Conservation (phyloP, 2,797 vertebrate species). For the Syncerus caffer region DNA sequence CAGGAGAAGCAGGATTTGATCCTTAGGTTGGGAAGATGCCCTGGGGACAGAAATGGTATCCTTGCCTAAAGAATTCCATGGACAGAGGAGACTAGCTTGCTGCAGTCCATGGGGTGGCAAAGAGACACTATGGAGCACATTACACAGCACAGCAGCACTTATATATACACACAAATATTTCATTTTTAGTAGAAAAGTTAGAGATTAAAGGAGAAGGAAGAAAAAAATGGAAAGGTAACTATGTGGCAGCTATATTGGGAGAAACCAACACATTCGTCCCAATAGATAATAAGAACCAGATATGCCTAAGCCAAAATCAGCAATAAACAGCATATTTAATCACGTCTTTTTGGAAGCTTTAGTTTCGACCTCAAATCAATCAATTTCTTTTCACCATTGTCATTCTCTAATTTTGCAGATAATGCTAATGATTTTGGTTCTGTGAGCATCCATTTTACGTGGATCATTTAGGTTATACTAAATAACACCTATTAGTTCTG, state of each 20-base stretch:
- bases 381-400: neutral
- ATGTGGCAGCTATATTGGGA: neutral
- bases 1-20: neutral
- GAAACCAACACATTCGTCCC: neutral
- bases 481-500: neutral
- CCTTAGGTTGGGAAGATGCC: neutral
- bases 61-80: neutral
- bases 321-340: neutral
- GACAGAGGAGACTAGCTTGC: neutral
- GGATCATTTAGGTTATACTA: neutral
- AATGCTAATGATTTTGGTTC: neutral
- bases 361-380: neutral
- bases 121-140: fast-evolving
- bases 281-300: neutral
- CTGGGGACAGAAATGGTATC: neutral
- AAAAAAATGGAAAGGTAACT: neutral
- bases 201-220: neutral
- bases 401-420: neutral
- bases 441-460: neutral
- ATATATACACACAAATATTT: neutral
- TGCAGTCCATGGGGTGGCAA: neutral
- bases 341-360: neutral
- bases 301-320: neutral
- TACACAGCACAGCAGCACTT: neutral
- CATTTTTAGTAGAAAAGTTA: neutral